These are phyloP conservation scores for Drosophila formosana DNA, from an alignment of 2,888 invertebrate genomes.

Conservation along the genomic window DNA sequence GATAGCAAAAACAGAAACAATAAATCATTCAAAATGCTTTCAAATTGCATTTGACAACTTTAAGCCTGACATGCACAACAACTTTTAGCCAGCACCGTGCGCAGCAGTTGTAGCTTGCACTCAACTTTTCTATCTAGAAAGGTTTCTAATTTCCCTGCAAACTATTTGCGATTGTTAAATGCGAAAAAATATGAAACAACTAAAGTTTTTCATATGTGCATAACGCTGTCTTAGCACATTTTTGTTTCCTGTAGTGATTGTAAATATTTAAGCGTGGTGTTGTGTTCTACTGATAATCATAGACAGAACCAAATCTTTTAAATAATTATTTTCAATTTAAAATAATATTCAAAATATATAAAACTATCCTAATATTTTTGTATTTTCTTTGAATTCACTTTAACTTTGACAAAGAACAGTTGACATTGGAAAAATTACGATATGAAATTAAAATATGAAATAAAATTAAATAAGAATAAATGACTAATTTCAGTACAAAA, in stretches of 20 bases:
- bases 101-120: background rate
- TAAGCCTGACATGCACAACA: background rate
- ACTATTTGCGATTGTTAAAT: background rate
- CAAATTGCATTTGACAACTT: background rate
- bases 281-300: background rate
- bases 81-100: background rate
- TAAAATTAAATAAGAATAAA: no score
- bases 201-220: background rate
- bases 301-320: no score
- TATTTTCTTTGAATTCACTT: no score
- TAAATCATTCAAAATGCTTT: background rate
- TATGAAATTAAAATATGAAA: no score
- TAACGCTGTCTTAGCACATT: background rate
- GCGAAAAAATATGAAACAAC: background rate
- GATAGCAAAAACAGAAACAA: background rate
- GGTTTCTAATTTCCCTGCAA: slow-evolving; percentile 7
- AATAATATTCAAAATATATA: no score
- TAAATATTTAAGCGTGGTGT: background rate
- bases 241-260: background rate
- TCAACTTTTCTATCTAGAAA: background rate
- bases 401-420: no score
- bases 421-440: no score
- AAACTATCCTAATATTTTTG: no score
- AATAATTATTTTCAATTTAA: no score
- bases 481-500: no score